Conservation (phyloP, 2,113 vertebrate species). For the Salvelinus namaycush region DNA sequence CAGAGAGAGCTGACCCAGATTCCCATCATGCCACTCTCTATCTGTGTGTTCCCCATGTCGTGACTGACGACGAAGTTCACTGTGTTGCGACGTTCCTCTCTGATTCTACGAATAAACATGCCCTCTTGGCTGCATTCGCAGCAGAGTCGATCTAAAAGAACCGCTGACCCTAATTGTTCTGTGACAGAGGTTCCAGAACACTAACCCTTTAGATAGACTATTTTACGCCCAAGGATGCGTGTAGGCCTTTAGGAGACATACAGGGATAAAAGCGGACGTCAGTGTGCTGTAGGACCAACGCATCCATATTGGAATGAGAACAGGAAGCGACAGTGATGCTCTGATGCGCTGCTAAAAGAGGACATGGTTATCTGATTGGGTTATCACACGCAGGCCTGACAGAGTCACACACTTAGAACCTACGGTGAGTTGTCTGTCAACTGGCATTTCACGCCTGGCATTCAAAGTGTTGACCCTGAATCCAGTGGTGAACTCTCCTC, state of each 20-base stretch:
- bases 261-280: no score
- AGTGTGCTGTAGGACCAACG: background rate
- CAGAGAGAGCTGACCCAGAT: slow-evolving; percentile 41
- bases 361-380: background rate
- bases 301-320: background rate
- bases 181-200: background rate
- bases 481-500: background rate
- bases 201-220: background rate
- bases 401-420: background rate
- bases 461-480: slow-evolving; percentile 1
- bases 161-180: background rate
- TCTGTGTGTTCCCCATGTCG: background rate
- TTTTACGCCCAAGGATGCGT: no score
- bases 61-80: background rate
- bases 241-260: no score
- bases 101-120: background rate
- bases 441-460: background rate
- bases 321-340: background rate
- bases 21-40: background rate
- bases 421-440: background rate
- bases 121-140: background rate
- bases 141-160: background rate
- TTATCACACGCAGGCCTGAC: background rate
- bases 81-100: background rate
- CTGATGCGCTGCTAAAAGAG: background rate